phyloP scores from a whole-genome alignment of 2,113 vertebrate genomes.

The Cynocephalus volans region DNA sequence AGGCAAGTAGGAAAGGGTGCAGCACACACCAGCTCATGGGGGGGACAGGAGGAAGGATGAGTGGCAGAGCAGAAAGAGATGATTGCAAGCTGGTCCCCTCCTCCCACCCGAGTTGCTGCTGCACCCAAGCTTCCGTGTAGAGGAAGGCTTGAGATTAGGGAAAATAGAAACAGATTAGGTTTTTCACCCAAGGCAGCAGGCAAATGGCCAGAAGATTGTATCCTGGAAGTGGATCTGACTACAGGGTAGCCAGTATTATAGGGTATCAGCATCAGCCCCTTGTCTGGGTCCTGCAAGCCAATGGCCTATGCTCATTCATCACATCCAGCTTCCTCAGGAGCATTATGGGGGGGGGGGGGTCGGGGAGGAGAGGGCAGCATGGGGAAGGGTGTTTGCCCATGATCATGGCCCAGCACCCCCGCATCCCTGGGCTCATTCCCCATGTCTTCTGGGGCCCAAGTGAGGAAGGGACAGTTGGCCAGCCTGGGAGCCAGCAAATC shows the following conservation, averaged over 20 bases:
- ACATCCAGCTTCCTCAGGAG: background rate
- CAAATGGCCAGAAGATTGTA: background rate
- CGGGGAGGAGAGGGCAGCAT: background rate
- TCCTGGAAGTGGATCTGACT: background rate
- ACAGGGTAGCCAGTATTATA: background rate
- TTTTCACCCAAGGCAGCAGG: background rate
- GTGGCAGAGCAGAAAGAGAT: background rate
- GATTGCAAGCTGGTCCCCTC: background rate
- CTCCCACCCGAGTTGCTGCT: background rate
- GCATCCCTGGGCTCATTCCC: background rate
- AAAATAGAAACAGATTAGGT: background rate
- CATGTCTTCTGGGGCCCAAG: background rate
- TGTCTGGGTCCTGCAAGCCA: background rate
- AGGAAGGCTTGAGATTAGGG: background rate
- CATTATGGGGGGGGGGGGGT: background rate
- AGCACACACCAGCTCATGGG: background rate
- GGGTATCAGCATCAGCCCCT: background rate
- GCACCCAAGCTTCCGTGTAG: background rate
- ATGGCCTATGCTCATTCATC: background rate
- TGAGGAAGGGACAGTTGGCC: background rate
- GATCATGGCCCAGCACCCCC: background rate
- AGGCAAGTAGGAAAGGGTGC: background rate
- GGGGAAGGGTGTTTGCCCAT: background rate
- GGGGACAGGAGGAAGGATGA: background rate
- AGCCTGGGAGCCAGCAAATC: background rate